These are phyloP conservation scores for Dysidea cf. avara DNA, from an alignment of 37 sponge, comb jelly and placozoan genomes.

Conservation along the genomic window DNA sequence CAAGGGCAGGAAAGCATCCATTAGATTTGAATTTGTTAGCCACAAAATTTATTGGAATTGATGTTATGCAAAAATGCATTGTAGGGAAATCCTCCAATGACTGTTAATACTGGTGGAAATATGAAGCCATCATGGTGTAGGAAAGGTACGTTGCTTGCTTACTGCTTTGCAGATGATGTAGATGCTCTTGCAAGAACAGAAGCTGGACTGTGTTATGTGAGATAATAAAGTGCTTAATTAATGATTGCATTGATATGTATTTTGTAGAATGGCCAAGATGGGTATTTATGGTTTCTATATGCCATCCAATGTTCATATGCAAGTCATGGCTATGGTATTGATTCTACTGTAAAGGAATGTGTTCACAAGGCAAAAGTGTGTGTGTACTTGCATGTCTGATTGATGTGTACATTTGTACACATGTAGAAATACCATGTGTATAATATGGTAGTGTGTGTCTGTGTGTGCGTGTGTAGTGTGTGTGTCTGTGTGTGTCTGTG, in stretches of 20 bases:
- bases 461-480: too few species aligned
- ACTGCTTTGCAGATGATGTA: conserved; percentile 40
- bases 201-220: conserved; percentile 25
- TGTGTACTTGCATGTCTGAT: too few species aligned
- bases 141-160: not conserved
- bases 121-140: conserved; percentile 1
- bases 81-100: conserved; percentile 20
- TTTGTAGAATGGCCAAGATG: too few species aligned
- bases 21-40: conserved; percentile 63
- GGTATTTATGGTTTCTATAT: too few species aligned
- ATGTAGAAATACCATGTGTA: conserved; percentile 37
- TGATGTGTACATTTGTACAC: too few species aligned
- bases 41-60: not conserved
- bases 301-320: too few species aligned
- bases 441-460: conserved; percentile 33
- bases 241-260: too few species aligned
- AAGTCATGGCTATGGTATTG: conserved; percentile 6
- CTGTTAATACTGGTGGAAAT: conserved; percentile 14
- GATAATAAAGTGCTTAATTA: not conserved
- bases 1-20: conserved; percentile 21
- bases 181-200: conserved; percentile 21
- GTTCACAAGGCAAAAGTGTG: conserved; percentile 2
- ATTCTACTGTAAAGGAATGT: not conserved
- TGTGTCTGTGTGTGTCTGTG: not conserved
- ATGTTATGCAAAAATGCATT: too few species aligned